Evolutionary conservation across 2,113 vertebrate genomes (phyloP), one percentile per base, ranked within the genome.

Genomic region (Suricata suricatta): DNA sequence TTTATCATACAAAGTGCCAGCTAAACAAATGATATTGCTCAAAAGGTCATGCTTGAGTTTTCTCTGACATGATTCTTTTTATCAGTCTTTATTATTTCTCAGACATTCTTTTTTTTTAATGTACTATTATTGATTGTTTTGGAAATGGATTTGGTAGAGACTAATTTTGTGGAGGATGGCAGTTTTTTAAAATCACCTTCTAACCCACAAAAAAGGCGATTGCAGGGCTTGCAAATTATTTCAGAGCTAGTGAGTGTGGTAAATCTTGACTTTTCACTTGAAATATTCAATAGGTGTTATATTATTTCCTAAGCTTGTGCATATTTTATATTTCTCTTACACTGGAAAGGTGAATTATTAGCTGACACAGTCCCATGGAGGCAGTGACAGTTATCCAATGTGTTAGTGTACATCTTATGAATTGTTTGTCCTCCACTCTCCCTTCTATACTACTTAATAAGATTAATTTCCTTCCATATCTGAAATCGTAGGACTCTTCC

Each of bases 101-200:
- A 96, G 77, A 47, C 76, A n/a, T 57, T 95, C 63, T 93, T 95
- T 96, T 95, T 96, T 96, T 52, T 94, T 83, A 95, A 35, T 90
- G 68, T 97, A 92, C 90, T 96, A 50, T 66, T 96, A 96, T 96
- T 66, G 95, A 97, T 93, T 90, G 54, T 93, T 93, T 91, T 72
- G 63, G 82, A 93, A 96, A 97, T 95, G 92, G 91, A 92, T 93
- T 92, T 96, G 44, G 52, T 82, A 77, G 44, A 69, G 64, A 92
- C 66, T 77, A 89, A 92, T 97, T 96, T 76, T 79, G 88, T 50
- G 81, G 64, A 41, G n/a, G 74, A 33, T 96, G 80, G 54, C 77
- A 86, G 47, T 54, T 93, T 83, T 60, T 60, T 23, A 8, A 60
- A 60, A 60, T 60, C 57, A 60, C 57, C 57, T 25, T 60, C 93